Evolutionary conservation across 1,140 invertebrate genomes (phyloP), one percentile per base, ranked within the genome.

Genomic region (Mamestra configurata): DNA sequence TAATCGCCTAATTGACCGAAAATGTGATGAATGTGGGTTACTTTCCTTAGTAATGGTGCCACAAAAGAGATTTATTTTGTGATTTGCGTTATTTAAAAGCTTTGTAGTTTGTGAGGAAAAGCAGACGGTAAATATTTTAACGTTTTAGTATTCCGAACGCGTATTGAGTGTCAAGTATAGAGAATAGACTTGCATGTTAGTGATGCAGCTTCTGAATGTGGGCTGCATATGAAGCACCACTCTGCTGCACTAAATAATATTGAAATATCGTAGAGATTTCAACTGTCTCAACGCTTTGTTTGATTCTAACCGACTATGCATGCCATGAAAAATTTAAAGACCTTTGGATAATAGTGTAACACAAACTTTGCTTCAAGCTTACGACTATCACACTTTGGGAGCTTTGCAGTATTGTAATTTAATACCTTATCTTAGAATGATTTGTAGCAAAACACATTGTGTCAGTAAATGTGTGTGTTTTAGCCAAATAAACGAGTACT

Each of bases 1-100:
- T 59, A 77, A 70, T 77, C 53, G 80, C 46, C 55, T 82, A 80
- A 80, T 82, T 82, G 78, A 72, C 66, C 59, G 79, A 73, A 80
- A 80, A 80, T 66, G 6, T 73, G 73, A 82, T 57, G 57, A 8
- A 61, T 57, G 46, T 24, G 51, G 6, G 80, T 40, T 57, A 15
- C 35, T 51, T 61, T 53, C 18, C 53, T 71, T 72, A 18, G 31
- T 57, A 64, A 49, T 64, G 18, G 18, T 8, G 22, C n/a, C 15
- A 40, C 4, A 18, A 66, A n/a, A n/a, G n/a, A 5, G 35, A 40
- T 40, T 66, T 66, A 66, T 22, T 11, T 22, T 66, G 2, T 20
- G 35, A 11, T 66, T 40, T 57, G 10, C 8, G 22, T 57, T 57
- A 57, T 57, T 57, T 53, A 27, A 57, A 24, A 57, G 53, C 53